Evolutionary conservation across 1,140 invertebrate species (phyloP), one percentile per base, ranked within the genome.

Genomic region (Euglossa dilemma): DNA sequence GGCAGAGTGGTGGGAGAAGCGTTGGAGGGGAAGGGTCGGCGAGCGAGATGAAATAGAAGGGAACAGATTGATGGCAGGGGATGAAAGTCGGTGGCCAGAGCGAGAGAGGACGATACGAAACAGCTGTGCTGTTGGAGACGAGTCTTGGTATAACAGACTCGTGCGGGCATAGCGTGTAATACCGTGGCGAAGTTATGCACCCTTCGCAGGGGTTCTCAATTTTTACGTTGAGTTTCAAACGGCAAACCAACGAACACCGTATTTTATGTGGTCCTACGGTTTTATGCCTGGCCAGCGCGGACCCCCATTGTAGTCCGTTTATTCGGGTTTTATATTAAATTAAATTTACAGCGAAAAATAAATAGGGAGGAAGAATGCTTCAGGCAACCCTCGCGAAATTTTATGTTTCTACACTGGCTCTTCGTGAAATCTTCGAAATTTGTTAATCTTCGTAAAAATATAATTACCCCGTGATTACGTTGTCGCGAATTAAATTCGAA

Each of bases 41-140:
- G 71, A 77, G 23, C 69, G 71, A 86, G 80, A 87, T 78, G 76
- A 86, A 85, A 86, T 80, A 80, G 79, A 87, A 85, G 83, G 82
- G 85, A 84, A 86, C 69, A 90, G 86, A 85, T 85, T 84, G 83
- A 90, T 78, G 84, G 54, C 59, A 84, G 84, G 88, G 86, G 82
- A 87, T 85, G 89, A 87, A 80, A 81, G 84, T 63, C 28, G 52
- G 45, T n/a, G 61, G 71, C 45, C 59, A 43, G 36, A 76, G 23
- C 45, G 82, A 85, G 80, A 85, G 86, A 91, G 80, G 90, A 88
- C 88, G 89, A 91, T 84, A 89, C 75, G 84, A 90, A 90, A 91
- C 90, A 92, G 91, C 90, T 93, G 92, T 90, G 87, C 83, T 74
- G 67, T 83, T 89, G 83, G 89, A 89, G 91, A 91, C 90, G 89